Evolutionary conservation across 2,113 vertebrate genomes (phyloP).

Genomic region (Phylloscopus whistleri): DNA sequence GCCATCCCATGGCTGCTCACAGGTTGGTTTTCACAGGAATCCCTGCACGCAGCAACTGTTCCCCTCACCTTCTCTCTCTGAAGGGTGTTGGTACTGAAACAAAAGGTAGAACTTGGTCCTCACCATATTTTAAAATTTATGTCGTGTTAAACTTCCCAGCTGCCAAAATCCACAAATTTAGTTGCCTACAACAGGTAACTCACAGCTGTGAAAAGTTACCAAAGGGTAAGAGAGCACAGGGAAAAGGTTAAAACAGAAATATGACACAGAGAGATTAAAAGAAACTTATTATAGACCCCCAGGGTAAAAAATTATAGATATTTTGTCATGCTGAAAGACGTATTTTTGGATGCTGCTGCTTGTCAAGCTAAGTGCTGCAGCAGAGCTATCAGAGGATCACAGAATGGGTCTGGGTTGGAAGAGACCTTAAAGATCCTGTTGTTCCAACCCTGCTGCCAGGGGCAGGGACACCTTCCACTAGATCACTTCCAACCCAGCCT

Average conservation of each 20-base stretch:
- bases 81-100: not conserved
- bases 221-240: not conserved
- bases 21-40: not conserved
- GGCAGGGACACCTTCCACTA: not conserved
- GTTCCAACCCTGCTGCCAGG: not conserved
- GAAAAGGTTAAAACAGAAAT: not conserved
- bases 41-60: not conserved
- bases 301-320: not conserved
- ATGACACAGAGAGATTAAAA: not conserved
- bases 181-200: not conserved
- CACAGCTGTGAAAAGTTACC: not conserved
- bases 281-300: not conserved
- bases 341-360: not conserved
- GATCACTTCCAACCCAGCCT: not conserved
- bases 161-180: not conserved
- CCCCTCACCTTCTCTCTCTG: not conserved
- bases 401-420: not conserved
- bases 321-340: not conserved
- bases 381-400: not conserved
- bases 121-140: not conserved
- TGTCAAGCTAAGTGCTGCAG: not conserved
- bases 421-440: not conserved
- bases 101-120: not conserved
- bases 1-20: constrained; percentile 57
- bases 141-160: not conserved